Evolutionary conservation across 2,888 invertebrate species (phyloP).

Genomic region (Ochropleura plecta): DNA sequence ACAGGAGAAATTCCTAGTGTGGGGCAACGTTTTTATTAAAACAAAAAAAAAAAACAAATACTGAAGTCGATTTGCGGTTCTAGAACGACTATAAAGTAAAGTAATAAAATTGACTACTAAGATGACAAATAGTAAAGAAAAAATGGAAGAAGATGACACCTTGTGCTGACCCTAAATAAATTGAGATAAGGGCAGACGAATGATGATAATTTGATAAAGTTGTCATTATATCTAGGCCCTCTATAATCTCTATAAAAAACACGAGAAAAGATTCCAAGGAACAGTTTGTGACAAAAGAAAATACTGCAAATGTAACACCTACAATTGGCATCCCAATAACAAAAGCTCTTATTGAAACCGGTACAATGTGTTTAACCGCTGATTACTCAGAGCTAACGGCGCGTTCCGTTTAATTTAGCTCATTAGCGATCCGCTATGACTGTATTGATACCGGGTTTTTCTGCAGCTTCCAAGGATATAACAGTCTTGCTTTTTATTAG

Average conservation of each 20-base stretch:
- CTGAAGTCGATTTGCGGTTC: neutral
- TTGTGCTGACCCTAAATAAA: no score
- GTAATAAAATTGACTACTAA: no score
- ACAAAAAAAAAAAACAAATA: no score
- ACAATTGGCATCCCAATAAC: slow-evolving; percentile 21
- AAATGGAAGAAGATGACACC: no score
- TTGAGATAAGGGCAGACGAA: no score
- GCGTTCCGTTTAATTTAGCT: slow-evolving; percentile 45
- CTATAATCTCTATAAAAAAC: neutral
- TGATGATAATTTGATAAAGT: neutral
- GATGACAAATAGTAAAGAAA: no score
- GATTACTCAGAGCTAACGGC: slow-evolving; percentile 49
- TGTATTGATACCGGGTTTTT: slow-evolving; percentile 37
- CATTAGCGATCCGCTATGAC: slow-evolving; percentile 34
- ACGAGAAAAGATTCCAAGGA: neutral
- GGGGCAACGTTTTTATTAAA: no score
- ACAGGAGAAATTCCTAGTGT: no score
- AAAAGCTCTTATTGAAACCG: slow-evolving; percentile 30
- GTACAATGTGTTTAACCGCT: slow-evolving; percentile 32
- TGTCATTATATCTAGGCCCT: neutral
- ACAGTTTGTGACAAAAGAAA: slow-evolving; percentile 17
- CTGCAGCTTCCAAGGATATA: slow-evolving; percentile 11
- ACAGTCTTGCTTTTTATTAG: slow-evolving; percentile 16
- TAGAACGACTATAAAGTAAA: no score
- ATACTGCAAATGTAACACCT: slow-evolving; percentile 28